These are phyloP conservation scores for Rhynchonema sp. DNA, from an alignment of 2,888 invertebrate species.

Conservation along the genomic window DNA sequence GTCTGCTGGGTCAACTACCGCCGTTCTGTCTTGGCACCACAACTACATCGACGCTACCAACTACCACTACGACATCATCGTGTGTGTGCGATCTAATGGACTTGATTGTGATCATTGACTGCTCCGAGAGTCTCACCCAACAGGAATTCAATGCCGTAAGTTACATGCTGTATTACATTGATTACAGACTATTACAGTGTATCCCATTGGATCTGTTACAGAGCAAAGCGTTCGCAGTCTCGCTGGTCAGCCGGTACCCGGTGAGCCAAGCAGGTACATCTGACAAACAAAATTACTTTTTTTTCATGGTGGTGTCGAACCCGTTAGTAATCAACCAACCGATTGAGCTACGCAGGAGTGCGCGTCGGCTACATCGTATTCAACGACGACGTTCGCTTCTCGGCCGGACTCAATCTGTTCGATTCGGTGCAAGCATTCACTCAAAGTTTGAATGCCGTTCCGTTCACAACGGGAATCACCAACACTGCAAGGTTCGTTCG, in stretches of 20 bases:
- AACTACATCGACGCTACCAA: background rate
- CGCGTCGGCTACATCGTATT: background rate
- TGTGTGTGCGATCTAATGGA: background rate
- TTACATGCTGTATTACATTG: background rate
- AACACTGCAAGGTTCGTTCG: background rate
- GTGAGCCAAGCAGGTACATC: background rate
- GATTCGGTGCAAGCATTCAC: background rate
- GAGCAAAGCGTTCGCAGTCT: background rate
- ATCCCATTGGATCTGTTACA: background rate
- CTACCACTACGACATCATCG: background rate
- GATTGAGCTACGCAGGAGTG: too few species aligned
- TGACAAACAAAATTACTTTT: too few species aligned
- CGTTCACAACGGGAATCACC: background rate
- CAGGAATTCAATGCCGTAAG: background rate
- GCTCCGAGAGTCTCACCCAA: background rate
- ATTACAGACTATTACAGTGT: background rate
- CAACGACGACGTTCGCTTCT: background rate
- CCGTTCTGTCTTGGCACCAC: background rate
- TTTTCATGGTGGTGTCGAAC: too few species aligned
- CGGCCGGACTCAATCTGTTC: background rate
- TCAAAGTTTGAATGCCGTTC: background rate
- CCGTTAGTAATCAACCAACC: too few species aligned
- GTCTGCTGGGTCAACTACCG: background rate
- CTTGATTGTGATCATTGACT: background rate
- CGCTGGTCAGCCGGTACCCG: background rate